Evolutionary conservation across 2,113 vertebrate species (phyloP), one percentile per base, ranked within the genome.

Genomic region (Menura novaehollandiae): DNA sequence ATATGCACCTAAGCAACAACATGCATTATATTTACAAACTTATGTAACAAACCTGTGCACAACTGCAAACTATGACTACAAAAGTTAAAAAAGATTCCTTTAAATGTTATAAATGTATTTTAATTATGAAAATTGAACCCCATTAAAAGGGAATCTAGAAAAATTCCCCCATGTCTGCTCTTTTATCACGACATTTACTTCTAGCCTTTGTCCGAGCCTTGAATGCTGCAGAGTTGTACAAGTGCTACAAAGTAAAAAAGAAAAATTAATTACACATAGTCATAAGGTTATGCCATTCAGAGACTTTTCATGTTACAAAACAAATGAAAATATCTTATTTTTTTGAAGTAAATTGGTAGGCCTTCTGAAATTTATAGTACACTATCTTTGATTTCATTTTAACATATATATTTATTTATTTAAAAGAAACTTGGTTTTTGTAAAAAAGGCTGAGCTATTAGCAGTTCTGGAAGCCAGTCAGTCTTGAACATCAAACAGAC

Each of bases 131-230:
- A 85, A 47, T 21, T 67, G 14, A 92, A 85, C 28, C 8, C 39
- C 51, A 33, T 20, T 92, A 85, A 86, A 93, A 92, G 78, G 28
- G 63, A 67, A 68, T 96, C 96, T 99, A 99, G 97, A 98, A 98
- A 95, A 99, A 99, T 95, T 99, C 99, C 39, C 99, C 99, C 76
- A 99, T 98, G 5, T 99, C 99, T 94, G 99, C 98, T 97, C 99
- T 98, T 98, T 99, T 99, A 98, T 99, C 99, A 88, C 99, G 98
- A 88, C 99, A 99, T 98, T 99, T 99, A 98, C 98, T 99, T 95
- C 99, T 98, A 91, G 99, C 99, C 97, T 99, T 99, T 77, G 99
- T 99, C 96, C 99, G 98, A 82, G 99, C 99, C 97, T 99, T 99
- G 98, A 99, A 99, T 11, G 99, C 99, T 80, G 99, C 99, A 43